Base-by-base conservation (phyloP, 1,140 invertebrate species). In the Drosophila ironensis region DNA sequence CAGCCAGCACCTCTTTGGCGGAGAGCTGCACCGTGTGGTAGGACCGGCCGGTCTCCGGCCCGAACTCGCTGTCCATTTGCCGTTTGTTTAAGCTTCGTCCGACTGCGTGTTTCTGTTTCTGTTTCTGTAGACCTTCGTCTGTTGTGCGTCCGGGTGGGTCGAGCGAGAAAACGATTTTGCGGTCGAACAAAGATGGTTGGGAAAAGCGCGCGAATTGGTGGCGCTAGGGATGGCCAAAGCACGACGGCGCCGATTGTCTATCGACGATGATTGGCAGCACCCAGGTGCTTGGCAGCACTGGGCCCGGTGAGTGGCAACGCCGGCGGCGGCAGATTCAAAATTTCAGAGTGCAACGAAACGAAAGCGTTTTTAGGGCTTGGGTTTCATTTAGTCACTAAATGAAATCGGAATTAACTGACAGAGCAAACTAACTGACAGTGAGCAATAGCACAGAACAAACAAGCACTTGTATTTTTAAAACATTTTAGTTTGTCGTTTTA, bases 21-120 rank as follows among this genome's bases (percentile, higher is more conserved):
- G 88, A 89, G 25, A 77, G 68, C 64, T 89, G 88, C 37, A 89
- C 88, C 44, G 82, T 81, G 50, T 71, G 74, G 60, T 84, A 89
- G 30, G 81, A 82, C 38, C 72, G 67, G 38, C 82, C 72, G 45
- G 87, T 74, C 47, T 78, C 73, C 44, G 48, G 56, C 35, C 71
- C 72, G 27, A 48, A 69, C 17, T 69, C 66, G 0, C 44, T 69
- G 67, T 77, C 87, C 88, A 89, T 33, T 33, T 89, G 59, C 46
- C 56, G 24, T 44, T 54, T 9, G n/a, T 28, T 33, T 7, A 22
- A 17, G n/a, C n/a, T n/a, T n/a, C n/a, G n/a, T n/a, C n/a, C n/a
- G n/a, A n/a, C n/a, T n/a, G n/a, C 47, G 38, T 11, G 9, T 4
- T 4, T 28, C 12, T 44, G 41, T 16, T 30, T 4, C 4, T 38